Conservation (phyloP, 2,113 vertebrate genomes). For the Aegithalos caudatus region DNA sequence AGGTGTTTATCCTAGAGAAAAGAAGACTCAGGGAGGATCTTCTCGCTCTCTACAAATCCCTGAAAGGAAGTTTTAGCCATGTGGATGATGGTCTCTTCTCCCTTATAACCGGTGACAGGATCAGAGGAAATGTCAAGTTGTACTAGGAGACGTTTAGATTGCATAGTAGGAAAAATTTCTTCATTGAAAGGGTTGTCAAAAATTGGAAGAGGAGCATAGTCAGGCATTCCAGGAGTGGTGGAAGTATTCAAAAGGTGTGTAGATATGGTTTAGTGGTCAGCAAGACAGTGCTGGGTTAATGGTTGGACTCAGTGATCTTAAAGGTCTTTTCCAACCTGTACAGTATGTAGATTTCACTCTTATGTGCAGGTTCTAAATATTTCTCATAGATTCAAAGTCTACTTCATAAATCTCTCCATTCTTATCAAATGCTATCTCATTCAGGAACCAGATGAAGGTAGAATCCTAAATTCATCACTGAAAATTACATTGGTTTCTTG, state of each 20-base stretch:
- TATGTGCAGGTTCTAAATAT: neutral
- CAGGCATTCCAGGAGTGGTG: neutral
- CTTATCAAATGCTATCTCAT: neutral
- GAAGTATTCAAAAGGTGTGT: neutral
- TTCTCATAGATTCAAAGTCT: neutral
- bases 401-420: neutral
- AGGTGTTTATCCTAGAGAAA: neutral
- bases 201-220: neutral
- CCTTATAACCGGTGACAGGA: neutral
- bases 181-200: neutral
- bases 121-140: neutral
- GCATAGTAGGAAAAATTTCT: neutral
- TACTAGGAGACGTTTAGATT: neutral
- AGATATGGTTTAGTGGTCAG: neutral
- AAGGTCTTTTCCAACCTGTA: neutral
- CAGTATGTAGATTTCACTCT: neutral
- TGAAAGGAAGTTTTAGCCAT: neutral
- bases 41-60: accelerated
- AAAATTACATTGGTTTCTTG: neutral
- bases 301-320: neutral
- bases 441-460: neutral
- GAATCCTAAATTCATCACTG: neutral
- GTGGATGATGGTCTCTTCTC: neutral
- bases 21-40: neutral
- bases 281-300: neutral